Base-by-base conservation (phyloP, 2,797 vertebrate genomes). In the Catostomus latipinnis region DNA sequence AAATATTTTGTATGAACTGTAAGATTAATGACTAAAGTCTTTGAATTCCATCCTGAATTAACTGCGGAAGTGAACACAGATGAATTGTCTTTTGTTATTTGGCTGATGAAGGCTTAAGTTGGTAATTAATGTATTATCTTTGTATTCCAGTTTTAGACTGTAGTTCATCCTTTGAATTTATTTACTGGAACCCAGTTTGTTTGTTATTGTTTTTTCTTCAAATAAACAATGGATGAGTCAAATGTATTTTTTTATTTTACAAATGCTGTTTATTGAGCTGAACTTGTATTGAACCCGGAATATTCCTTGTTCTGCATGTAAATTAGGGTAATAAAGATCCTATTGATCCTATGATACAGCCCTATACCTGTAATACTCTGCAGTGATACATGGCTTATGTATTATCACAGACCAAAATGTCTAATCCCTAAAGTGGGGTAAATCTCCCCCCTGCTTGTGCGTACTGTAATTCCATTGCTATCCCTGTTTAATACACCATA, bases 391-490 rank as follows among this genome's bases (percentile, higher is more conserved):
- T 34, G 14, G 22, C 45, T 53, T 82, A 80, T 78, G 78, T 86
- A 73, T 81, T 81, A 84, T 84, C 78, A 74, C 81, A 68, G 81
- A 78, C 71, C 83, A 79, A 63, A 79, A 78, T 81, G 81, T 86
- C 76, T 71, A 76, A 83, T 86, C 83, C 81, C 79, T 1, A 45
- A 72, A 70, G 81, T 81, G 58, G 76, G 67, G 78, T 46, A 10
- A 85, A 84, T 80, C 84, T 68, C 76, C 84, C 84, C 84, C 81
- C 50, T 75, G 82, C 78, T 79, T 84, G 34, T 77, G 74, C 81
- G 73, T 82, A 83, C 66, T 57, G 65, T 74, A 87, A 84, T 81
- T 52, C 50, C 9, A 54, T 12, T 54, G 72, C 80, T 77, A 78
- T 83, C 82, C 73, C 77, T 80, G 82, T 84, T 49, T 66, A 66